These are phyloP conservation scores for Sebastes hubbsi DNA, from an alignment of 2,797 vertebrate species.

Conservation along the genomic window DNA sequence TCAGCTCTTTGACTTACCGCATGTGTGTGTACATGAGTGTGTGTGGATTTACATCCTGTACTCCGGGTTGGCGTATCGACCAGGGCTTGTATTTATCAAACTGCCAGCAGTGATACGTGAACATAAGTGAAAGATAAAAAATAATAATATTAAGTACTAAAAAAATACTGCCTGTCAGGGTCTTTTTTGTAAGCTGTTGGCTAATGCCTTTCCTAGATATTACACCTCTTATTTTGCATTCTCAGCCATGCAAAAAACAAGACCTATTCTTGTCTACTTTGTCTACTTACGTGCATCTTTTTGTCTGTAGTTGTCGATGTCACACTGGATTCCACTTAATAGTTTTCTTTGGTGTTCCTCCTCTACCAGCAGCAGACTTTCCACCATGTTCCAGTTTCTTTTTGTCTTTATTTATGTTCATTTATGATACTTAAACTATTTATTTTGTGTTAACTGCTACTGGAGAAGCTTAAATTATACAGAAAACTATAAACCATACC, in stretches of 20 bases:
- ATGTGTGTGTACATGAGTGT: background rate
- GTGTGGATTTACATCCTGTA: background rate
- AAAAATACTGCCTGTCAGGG: background rate
- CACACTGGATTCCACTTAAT: too few species aligned
- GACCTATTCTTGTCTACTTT: background rate
- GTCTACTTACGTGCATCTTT: background rate
- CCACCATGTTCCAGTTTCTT: background rate
- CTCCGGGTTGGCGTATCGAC: background rate
- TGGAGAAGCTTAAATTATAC: background rate
- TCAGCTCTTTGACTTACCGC: background rate
- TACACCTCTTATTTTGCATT: background rate
- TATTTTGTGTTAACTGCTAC: background rate
- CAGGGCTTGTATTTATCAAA: background rate
- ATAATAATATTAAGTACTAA: background rate
- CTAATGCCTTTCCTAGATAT: background rate
- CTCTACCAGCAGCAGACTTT: background rate
- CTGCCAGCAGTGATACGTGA: background rate
- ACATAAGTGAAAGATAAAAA: background rate
- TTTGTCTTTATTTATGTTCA: background rate
- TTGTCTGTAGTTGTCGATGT: too few species aligned
- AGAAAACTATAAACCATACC: background rate
- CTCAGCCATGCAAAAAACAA: background rate
- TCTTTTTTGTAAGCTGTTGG: background rate
- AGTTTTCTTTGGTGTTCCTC: background rate
- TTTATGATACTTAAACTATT: too few species aligned